Evolutionary conservation across 1,140 invertebrate species (phyloP).

Genomic region (Phymorhynchus buccinoides): DNA sequence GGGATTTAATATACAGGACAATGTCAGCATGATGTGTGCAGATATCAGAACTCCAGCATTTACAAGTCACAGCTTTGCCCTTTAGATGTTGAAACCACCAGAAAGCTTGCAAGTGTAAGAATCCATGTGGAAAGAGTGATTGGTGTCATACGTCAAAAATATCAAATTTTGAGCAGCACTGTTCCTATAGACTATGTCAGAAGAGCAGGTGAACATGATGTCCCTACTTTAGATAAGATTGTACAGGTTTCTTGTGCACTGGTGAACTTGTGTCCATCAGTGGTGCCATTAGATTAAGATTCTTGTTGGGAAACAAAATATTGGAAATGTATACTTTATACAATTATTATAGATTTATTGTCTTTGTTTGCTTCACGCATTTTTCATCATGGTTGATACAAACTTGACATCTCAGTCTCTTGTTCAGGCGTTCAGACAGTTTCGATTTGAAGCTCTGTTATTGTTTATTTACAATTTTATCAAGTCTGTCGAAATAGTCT

Average conservation of each 20-base stretch:
- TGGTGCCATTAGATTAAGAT: background rate
- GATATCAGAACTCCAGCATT: conserved; percentile 19
- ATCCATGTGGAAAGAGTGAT: conserved; percentile 52
- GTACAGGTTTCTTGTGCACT: conserved; percentile 37
- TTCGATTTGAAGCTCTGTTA: too few relatives aligned
- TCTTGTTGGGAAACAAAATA: background rate
- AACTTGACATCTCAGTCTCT: too few relatives aligned
- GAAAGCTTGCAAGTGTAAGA: conserved; percentile 44
- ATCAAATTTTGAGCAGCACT: conserved; percentile 45
- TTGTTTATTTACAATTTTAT: too few relatives aligned
- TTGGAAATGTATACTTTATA: background rate
- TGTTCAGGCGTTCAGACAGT: too few relatives aligned
- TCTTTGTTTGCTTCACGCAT: background rate
- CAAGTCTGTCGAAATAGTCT: too few relatives aligned
- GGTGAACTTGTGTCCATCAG: background rate
- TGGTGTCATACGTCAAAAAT: conserved; percentile 48
- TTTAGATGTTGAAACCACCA: conserved; percentile 34
- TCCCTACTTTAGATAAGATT: conserved; percentile 47
- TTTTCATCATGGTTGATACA: too few relatives aligned
- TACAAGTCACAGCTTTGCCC: conserved; percentile 21
- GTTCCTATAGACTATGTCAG: conserved; percentile 47
- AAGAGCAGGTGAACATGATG: background rate
- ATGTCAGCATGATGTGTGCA: conserved; percentile 8
- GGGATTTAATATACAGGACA: conserved; percentile 42
- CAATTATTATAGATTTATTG: background rate